Base-by-base conservation (phyloP, 2,888 invertebrate species). In the Agelastica alni region DNA sequence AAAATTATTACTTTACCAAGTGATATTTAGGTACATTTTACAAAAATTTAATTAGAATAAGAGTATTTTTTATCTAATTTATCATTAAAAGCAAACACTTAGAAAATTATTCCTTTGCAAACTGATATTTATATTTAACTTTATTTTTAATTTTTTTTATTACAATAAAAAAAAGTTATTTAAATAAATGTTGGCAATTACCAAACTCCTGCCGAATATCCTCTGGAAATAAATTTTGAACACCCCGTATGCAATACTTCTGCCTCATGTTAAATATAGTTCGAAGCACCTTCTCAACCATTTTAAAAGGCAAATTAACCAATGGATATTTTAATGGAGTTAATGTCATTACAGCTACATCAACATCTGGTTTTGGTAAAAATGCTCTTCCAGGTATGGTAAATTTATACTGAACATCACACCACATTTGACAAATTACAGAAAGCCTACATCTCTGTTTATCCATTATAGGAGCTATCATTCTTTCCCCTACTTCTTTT, bases 381-480 rank as follows among this genome's bases (percentile, higher is more conserved):
- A 99, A 99, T 0, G 92, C 90, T 62, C 9, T 58, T 67, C 97
- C 96, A 4, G 93, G 86, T 69, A 99, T 96, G 51, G 86, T 85
- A 75, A 96, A 96, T 70, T 88, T 87, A 48, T 93, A 82, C 41
- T 85, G 77, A 0, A 95, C 91, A 60, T 86, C 79, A 61, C 96
- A 93, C 85, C 94, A 91, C 69, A 91, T 85, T 78, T 99, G 98
- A 62, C 93, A 92, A 89, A 99, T 96, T 0, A 97, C 84, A 0
- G 97, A 97, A 13, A 99, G 79, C 20, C 72, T 81, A 72, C 93
- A 93, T 63, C 99, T 81, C 70, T 93, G 88, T 1, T 78, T 75
- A 42, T 83, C 76, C 13, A 81, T 77, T 6, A 87, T 80, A 1
- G 82, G 81, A 1, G 97, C 95, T 4, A 88, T 85, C 77, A 99